Evolutionary conservation across 2,113 vertebrate genomes (phyloP).

Genomic region (Callithrix jacchus): DNA sequence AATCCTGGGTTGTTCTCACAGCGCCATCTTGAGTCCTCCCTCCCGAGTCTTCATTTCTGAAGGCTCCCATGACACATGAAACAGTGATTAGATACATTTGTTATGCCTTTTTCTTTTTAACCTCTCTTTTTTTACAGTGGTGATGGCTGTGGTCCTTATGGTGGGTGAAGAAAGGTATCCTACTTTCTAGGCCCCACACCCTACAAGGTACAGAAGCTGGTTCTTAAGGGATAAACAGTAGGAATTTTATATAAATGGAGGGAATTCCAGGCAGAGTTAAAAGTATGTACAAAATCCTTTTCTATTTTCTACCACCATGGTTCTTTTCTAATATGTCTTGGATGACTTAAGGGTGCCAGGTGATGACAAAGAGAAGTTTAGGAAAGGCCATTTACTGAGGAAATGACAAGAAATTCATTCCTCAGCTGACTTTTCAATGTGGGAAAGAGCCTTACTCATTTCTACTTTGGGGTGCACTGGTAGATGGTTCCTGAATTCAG

Average conservation of each 20-base stretch:
- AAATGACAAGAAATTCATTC: neutral
- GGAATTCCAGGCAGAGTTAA: neutral
- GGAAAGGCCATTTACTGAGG: neutral
- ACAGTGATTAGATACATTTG: neutral
- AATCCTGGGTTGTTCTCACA: no score
- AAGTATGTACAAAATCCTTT: neutral
- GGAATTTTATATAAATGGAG: neutral
- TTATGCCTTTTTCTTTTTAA: neutral
- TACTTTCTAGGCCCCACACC: neutral
- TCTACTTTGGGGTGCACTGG: neutral
- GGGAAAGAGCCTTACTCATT: neutral
- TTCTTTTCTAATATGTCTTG: neutral
- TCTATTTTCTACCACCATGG: neutral
- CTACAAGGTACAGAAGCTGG: neutral
- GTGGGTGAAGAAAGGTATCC: neutral
- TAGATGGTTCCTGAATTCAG: neutral
- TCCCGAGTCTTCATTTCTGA: neutral
- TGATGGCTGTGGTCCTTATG: neutral
- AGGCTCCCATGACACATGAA: neutral
- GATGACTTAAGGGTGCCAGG: neutral
- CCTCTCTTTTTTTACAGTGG: neutral
- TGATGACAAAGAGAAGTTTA: neutral
- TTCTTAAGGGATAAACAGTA: neutral
- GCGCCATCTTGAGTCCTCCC: no score
- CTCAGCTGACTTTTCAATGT: neutral